phyloP scores from a whole-genome alignment of 1,140 invertebrate genomes.

The Drosophila ogumai region DNA sequence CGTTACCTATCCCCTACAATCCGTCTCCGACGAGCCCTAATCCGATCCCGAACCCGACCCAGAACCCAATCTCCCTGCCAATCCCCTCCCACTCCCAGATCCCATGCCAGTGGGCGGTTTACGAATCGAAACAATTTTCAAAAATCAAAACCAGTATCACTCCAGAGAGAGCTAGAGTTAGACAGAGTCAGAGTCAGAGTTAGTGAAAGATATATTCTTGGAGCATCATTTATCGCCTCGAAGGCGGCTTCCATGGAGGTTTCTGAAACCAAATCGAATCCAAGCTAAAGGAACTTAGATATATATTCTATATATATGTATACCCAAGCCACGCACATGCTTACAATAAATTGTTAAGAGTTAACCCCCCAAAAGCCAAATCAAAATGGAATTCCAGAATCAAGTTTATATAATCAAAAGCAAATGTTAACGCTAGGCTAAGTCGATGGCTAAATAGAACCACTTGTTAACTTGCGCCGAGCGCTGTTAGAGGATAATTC shows the following conservation, averaged over 20 bases:
- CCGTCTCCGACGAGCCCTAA: conserved; percentile 80
- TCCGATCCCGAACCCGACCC: conserved; percentile 50
- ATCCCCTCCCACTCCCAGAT: conserved; percentile 24
- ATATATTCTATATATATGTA: conserved; percentile 6
- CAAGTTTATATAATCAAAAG: conserved; percentile 59
- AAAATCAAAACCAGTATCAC: conserved; percentile 59
- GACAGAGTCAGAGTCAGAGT: conserved; percentile 8
- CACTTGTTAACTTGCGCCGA: conserved; percentile 21
- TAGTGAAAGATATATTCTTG: conserved; percentile 60
- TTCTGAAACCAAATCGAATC: conserved; percentile 60
- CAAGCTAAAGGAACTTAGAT: conserved; percentile 14
- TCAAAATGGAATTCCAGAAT: conserved; percentile 40
- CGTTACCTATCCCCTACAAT: conserved; percentile 83
- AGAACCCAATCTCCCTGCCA: conserved; percentile 12
- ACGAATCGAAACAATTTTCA: conserved; percentile 72
- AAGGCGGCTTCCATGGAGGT: conserved; percentile 61
- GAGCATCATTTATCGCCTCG: conserved; percentile 58
- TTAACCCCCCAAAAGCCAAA: conserved; percentile 10
- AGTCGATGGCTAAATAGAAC: conserved; percentile 24
- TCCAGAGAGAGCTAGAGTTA: conserved; percentile 43
- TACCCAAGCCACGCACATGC: conserved; percentile 46
- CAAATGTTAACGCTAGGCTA: conserved; percentile 70
- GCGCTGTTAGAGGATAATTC: conserved; percentile 2
- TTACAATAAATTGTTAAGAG: conserved; percentile 49
- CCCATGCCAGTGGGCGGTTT: conserved; percentile 68